Percentiles rank a stretch among this genome's conserved stretches.
Evolutionary conservation across 2,113 vertebrate species (phyloP).

Genomic region (Phoxinus phoxinus): DNA sequence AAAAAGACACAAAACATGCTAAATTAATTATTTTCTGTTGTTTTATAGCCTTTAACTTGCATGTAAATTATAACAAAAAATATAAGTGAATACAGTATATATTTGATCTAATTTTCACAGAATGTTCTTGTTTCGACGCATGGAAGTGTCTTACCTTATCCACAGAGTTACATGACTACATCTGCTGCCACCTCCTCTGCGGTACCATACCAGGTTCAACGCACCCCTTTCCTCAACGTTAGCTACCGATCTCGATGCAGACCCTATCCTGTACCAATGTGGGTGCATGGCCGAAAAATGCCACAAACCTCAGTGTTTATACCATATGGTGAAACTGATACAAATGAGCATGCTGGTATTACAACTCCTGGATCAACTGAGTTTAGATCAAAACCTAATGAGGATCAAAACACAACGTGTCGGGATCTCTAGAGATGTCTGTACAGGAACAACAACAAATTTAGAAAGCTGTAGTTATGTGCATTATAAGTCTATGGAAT

Average conservation of each 20-base stretch:
- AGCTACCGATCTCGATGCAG: constrained; percentile 76
- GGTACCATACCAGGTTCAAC: constrained; percentile 67
- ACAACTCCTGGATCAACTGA: not conserved
- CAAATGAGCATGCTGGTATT: not conserved
- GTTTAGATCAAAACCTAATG: not conserved
- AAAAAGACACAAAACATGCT: not conserved
- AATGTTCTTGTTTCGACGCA: constrained; percentile 84
- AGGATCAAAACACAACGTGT: constrained; percentile 8
- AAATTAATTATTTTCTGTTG: not conserved
- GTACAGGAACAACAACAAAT: not conserved
- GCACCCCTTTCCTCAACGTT: constrained; percentile 74
- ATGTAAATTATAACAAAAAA: not conserved
- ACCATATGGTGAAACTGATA: constrained; percentile 11
- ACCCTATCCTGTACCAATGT: constrained; percentile 77
- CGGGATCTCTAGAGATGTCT: constrained; percentile 11
- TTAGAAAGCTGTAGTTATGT: not conserved
- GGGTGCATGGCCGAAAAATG: constrained; percentile 64
- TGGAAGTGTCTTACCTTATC: constrained; percentile 78
- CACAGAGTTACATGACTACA: constrained; percentile 62
- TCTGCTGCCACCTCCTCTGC: constrained; percentile 71
- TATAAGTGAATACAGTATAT: not conserved
- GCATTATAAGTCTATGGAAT: not conserved
- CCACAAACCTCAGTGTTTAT: constrained; percentile 28
- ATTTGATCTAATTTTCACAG: constrained; percentile 68
- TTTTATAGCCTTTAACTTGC: not conserved